Base-by-base conservation (phyloP, 2,113 vertebrate genomes). In the Ophthalmolycus amberensis region DNA sequence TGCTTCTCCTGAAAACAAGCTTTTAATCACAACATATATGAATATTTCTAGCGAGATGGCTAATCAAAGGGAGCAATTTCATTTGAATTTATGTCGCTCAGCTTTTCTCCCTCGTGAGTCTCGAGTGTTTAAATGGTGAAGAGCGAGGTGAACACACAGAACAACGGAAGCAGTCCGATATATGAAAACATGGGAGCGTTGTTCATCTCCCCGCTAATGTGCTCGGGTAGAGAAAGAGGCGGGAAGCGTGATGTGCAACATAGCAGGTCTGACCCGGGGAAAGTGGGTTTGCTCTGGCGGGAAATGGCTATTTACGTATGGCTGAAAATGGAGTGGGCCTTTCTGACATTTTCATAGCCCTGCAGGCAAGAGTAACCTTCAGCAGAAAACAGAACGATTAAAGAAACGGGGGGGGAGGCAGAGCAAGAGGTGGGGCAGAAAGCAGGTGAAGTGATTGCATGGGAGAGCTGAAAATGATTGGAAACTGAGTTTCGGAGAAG, bases 261-360 rank as follows among this genome's bases (percentile, higher is more conserved):
- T 86, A 82, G 88, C 88, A 87, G 92, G 93, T 91, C 89, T 87
- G 75, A 86, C 74, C 63, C 44, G 54, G 64, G 64, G 90, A 94
- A 95, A 94, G 93, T 95, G 93, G 96, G 96, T 95, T 96, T 96
- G 94, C 94, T 96, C 96, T 96, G 96, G 87, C 86, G 96, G 96
- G 95, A 95, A 95, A 96, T 91, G 90, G 92, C 94, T 97, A 96
- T 96, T 97, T 96, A 93, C 95, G 95, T 92, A 93, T 92, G 93
- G 90, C 89, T 86, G 89, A 85, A 94, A 95, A 90, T 93, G 91
- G 92, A 93, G 85, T 89, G 90, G 86, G 92, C 86, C 93, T 92
- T 90, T 87, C 83, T 93, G 93, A 93, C 93, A 93, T 93, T 95
- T 93, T 93, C 89, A 84, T 81, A 93, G 93, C 94, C 94, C 95